Percentiles rank a stretch among this genome's conserved stretches.
These are phyloP conservation scores for Caloenas nicobarica DNA, from an alignment of 2,113 vertebrate species.

Conservation along the genomic window DNA sequence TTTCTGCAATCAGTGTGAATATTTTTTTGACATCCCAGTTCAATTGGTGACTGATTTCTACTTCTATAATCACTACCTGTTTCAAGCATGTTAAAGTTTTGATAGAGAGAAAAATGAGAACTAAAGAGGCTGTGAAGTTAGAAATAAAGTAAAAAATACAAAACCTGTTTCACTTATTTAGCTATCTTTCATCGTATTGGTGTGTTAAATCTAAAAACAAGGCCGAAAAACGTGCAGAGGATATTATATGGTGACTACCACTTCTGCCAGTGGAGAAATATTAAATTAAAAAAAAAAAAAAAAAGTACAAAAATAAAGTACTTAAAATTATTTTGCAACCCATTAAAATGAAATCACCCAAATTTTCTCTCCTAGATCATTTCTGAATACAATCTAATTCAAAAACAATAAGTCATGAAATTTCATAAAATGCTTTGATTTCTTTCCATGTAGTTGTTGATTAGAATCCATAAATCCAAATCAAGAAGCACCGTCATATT, in stretches of 20 bases:
- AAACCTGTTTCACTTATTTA: neutral
- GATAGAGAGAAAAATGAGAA: neutral
- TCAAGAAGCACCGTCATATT: neutral
- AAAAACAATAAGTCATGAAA: neutral
- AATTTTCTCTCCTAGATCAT: neutral
- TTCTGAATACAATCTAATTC: neutral
- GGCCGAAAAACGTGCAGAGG: neutral
- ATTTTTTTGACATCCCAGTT: neutral
- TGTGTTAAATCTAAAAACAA: neutral
- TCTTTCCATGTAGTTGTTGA: neutral
- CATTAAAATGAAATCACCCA: neutral
- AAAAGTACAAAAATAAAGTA: neutral
- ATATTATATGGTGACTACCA: neutral
- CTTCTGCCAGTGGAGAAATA: neutral
- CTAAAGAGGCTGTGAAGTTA: neutral
- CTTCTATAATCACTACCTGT: neutral
- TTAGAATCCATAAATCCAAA: conserved; percentile 5
- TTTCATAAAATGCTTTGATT: neutral
- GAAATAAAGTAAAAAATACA: neutral
- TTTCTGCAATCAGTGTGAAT: neutral
- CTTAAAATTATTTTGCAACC: neutral
- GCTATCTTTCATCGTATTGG: neutral
- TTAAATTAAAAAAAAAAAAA: neutral
- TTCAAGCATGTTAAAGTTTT: neutral
- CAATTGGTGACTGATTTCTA: neutral